Conservation (phyloP, 2,888 invertebrate species). For the Galeruca laticollis region DNA sequence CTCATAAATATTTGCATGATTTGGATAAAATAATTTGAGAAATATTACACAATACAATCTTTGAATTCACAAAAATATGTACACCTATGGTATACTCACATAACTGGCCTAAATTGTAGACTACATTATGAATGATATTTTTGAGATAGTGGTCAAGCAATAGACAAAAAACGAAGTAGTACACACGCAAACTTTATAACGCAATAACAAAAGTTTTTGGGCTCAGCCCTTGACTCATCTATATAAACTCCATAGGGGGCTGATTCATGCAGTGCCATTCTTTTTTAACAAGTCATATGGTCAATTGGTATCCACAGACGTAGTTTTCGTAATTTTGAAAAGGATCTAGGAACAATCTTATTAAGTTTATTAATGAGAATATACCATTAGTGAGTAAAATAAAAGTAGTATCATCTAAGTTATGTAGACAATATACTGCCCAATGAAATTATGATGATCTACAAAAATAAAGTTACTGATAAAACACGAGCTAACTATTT, state of each 20-base stretch:
- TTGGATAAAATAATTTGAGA: too few species aligned
- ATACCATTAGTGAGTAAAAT: too few species aligned
- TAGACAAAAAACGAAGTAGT: constrained; percentile 37
- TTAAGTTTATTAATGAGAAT: too few species aligned
- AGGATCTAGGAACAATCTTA: not conserved
- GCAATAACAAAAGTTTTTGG: constrained; percentile 35
- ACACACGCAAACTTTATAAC: constrained; percentile 40
- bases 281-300: constrained; percentile 20
- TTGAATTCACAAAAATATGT: not conserved
- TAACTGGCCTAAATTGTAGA: constrained; percentile 18
- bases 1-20: too few species aligned
- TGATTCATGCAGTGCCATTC: constrained; percentile 37
- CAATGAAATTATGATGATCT: too few species aligned
- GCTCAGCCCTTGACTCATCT: constrained; percentile 45
- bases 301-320: constrained; percentile 18
- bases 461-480: too few species aligned
- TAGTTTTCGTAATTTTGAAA: not conserved
- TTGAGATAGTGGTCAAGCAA: constrained; percentile 30
- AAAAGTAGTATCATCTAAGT: too few species aligned
- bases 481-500: too few species aligned
- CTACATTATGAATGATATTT: constrained; percentile 36
- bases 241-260: constrained; percentile 40
- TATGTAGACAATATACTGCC: too few species aligned
- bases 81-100: not conserved
- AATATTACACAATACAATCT: not conserved